Evolutionary conservation across 2,888 invertebrate genomes (phyloP), one percentile per base, ranked within the genome.

Genomic region (Hoplodrina ambigua): DNA sequence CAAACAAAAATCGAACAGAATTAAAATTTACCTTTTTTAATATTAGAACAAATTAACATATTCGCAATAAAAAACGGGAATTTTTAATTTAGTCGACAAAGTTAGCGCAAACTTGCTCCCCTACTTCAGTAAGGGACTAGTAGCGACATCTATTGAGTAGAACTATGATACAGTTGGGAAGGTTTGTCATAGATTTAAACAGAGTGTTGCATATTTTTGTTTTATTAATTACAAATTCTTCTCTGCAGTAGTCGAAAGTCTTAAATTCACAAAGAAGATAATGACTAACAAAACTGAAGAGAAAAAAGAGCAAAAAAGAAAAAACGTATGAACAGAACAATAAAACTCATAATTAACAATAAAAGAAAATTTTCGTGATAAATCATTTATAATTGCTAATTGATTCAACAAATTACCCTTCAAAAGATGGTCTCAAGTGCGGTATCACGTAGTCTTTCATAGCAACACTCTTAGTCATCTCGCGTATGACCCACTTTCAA

Each of bases 131-230:
- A 7, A 33, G 15, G 13, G 46, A 83, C 86, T 57, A 75, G 79
- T 85, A 86, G 57, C 91, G 90, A 90, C 91, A 91, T 90, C 91
- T 91, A 59, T 86, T 74, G 83, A 55, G 37, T 6, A 0, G n/a
- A n/a, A 49, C 15, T 15, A 6, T 33, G 17, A 0, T 4, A 60
- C 10, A 67, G 49, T 52, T 62, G 37, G 6, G 0, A 10, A 15
- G 4, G 0, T 0, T 57, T 57, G 20, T 2, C 15, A 20, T 25
- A 50, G 25, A 41, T 1, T 44, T 25, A 0, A 1, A 46, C 0
- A 46, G 15, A 15, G n/a, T n/a, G 3, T 6, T 3, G 8, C 3
- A 11, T 4, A 15, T 17, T 4, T 52, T 13, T 37, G 8, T 15
- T n/a, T 2, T 6, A 17, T 19, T 20, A 3, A 0, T 6, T 4